Conservation (phyloP, 30 jellyfish, hydroid and myxozoan species). For the Chrysaora quinquecirrha region DNA sequence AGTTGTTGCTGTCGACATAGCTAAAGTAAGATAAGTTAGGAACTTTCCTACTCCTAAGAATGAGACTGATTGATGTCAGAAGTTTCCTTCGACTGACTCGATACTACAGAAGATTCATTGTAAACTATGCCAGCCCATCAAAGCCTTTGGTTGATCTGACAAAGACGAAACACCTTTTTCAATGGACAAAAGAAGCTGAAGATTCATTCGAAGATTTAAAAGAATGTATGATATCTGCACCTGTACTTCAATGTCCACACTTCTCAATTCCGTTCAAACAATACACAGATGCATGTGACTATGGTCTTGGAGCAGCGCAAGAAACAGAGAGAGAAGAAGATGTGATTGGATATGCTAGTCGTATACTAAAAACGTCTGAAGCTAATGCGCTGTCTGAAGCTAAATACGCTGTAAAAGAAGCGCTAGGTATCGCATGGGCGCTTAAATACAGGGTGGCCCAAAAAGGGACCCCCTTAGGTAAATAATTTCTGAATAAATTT, state of each 20-base stretch:
- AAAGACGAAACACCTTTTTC: constrained; percentile 36
- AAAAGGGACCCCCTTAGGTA: too few relatives aligned
- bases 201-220: constrained; percentile 48
- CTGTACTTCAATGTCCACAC: constrained; percentile 50
- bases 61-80: constrained; percentile 28
- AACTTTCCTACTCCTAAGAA: constrained; percentile 42
- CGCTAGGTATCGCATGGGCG: constrained; percentile 40
- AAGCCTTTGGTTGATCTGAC: constrained; percentile 40
- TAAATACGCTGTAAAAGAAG: constrained; percentile 64
- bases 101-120: constrained; percentile 34
- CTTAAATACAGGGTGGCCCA: too few relatives aligned
- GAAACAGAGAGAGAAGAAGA: constrained; percentile 33
- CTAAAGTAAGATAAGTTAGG: constrained; percentile 24
- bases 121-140: constrained; percentile 39
- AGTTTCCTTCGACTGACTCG: constrained; percentile 49
- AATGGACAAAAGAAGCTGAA: constrained; percentile 53
- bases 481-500: too few relatives aligned
- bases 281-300: constrained; percentile 59
- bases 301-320: constrained; percentile 75
- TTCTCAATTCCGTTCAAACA: constrained; percentile 32
- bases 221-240: constrained; percentile 39
- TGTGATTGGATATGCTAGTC: constrained; percentile 51
- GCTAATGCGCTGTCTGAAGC: constrained; percentile 41
- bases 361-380: constrained; percentile 24
- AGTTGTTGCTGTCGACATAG: constrained; percentile 43